Base-by-base conservation (phyloP, 2,888 invertebrate genomes). In the Nemapogon koenigi region DNA sequence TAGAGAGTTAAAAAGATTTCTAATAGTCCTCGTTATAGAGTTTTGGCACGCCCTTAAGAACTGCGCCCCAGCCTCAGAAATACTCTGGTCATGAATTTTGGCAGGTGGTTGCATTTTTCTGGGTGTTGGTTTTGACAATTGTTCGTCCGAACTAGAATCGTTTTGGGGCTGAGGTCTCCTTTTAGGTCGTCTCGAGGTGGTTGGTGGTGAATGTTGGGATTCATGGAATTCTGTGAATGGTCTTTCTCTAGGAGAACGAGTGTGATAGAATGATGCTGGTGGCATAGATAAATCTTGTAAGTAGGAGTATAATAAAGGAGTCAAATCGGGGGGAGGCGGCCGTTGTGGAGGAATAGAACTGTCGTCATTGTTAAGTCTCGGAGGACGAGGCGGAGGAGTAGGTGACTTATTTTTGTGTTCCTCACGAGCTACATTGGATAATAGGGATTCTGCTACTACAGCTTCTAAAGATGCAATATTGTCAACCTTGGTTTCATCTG, bases 41-140 rank as follows among this genome's bases (percentile, higher is more conserved):
- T 81, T 70, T 33, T 86, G 84, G 50, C 90, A 87, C 4, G 89
- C 90, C 17, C 86, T 75, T 4, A 87, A 55, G 46, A 91, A 82
- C 53, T 90, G 89, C 1, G 83, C 82, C 8, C 88, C 85, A 16
- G 89, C 83, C 51, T 90, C 88, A 0, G 81, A 69, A 43, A 91
- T 83, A 2, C 86, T 81, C 1, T 85, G 86, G 49, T 89, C 88
- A 8, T 83, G 81, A 28, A 11, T 7, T 16, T 16, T 18, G 1
- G 70, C 51, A 3, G 67, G 62, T 1, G 68, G 52, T 11, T 73
- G 53, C 57, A 71, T 49, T 46, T 75, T 60, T 42, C 79, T 51
- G 3, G 71, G 58, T 0, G 71, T 67, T 0, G 70, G 68, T 11
- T 73, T 65, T n/a, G 75, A 66, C 27, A 69, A 66, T 7, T 65